Base-by-base conservation (phyloP, 2,888 invertebrate genomes). In the Drosophila basisetae region DNA sequence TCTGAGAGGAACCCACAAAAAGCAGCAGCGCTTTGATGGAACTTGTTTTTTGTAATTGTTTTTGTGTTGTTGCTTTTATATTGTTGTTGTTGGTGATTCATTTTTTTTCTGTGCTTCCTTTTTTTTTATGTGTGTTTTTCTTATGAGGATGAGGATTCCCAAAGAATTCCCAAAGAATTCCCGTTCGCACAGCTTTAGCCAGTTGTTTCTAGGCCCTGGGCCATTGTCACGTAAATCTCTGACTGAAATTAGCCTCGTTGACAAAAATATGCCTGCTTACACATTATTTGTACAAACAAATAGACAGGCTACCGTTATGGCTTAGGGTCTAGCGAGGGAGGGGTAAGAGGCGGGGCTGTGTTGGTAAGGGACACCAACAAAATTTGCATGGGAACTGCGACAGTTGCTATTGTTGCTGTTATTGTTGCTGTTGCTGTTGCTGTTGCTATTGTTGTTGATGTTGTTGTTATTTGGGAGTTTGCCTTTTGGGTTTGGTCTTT, bases 241-340 rank as follows among this genome's bases (percentile, higher is more conserved):
- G 90, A 82, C 90, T 82, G 82, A 84, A 91, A 91, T 87, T 91
- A 91, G 88, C 84, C 90, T 82, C 84, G 90, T 89, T 91, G 90
- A 91, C 87, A 86, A 90, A 89, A 87, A 89, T 87, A 90, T 88
- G 85, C 89, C 85, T 85, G 90, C 90, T 90, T 90, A 88, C 90
- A 85, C 90, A 90, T 85, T 90, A 85, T 90, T 88, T 90, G 85
- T 84, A 90, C 80, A 84, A 82, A 90, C 80, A 88, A 76, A 82
- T 88, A 84, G 89, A 78, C 77, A 77, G 83, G 61, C 76, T 65
- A 79, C 80, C 66, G 83, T 78, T 79, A 77, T 73, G 76, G 70
- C 61, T n/a, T 16, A 31, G 18, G 31, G 25, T 35, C 47, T 41
- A 16, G 1, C 22, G 4, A 9, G 16, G 28, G 11, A 18, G 54